Base-by-base conservation (phyloP, 2,888 invertebrate species). In the Unio delphinus region DNA sequence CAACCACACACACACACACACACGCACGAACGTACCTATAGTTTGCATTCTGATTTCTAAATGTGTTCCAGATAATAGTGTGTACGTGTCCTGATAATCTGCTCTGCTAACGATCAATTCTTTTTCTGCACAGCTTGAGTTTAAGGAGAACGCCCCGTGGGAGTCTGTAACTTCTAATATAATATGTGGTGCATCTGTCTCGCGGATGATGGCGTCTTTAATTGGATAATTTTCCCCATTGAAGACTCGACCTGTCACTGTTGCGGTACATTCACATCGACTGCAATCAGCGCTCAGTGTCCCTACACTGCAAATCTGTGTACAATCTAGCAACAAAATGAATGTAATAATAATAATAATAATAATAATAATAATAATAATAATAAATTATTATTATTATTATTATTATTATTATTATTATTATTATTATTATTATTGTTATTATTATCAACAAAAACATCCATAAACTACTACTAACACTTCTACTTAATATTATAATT, bases 101-200 rank as follows among this genome's bases (percentile, higher is more conserved):
- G 55, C 55, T 30, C 57, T 55, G 55, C 30, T 30, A 57, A 30
- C 57, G 56, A 64, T 34, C 28, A 34, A 45, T 30, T n/a, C 34
- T 11, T 15, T 34, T 62, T 34, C 54, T 34, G 34, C 34, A 23
- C 45, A 23, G 20, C 54, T 45, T 45, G 23, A 54, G 62, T 62
- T 62, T 34, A 62, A 4, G 28, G 45, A 45, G 62, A 62, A 54
- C 62, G 54, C n/a, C 34, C n/a, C 62, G 54, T 62, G 34, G 62
- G 54, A 34, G 54, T 26, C 23, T 23, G 62, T 34, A 23, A 62
- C 30, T 34, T 34, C 45, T n/a, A 30, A 15, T 54, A 28, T 18
- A 45, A 23, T 30, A 54, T 28, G 34, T 61, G n/a, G 18, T 4
- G 28, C 28, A 18, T 59, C 23, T 59, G 34, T 7, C 28, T 62